These are phyloP conservation scores for Phoxinus dragarum DNA, from an alignment of 2,797 vertebrate species.

Conservation along the genomic window DNA sequence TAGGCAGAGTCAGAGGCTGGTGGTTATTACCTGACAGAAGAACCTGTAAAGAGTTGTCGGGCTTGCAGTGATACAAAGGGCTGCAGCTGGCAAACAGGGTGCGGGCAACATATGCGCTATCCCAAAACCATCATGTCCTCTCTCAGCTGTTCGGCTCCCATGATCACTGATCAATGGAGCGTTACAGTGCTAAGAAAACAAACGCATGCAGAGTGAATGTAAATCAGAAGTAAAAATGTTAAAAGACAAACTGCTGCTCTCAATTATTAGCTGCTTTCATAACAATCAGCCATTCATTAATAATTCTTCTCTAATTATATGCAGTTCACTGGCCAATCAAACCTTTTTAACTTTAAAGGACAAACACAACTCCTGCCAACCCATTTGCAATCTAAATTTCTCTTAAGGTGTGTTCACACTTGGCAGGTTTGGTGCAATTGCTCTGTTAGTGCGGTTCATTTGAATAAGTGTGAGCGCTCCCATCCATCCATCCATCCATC, in stretches of 20 bases:
- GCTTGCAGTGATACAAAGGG: constrained; percentile 57
- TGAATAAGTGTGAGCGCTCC: background rate
- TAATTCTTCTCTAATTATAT: background rate
- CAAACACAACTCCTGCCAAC: background rate
- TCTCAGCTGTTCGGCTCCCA: constrained; percentile 53
- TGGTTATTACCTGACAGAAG: constrained; percentile 64
- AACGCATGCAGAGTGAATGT: constrained; percentile 19
- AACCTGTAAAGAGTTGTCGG: constrained; percentile 63
- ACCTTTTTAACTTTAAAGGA: background rate
- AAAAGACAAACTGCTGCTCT: constrained; percentile 4
- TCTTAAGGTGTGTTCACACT: background rate
- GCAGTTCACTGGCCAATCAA: constrained; percentile 18
- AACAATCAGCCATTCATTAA: background rate
- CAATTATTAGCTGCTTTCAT: background rate
- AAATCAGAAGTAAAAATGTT: constrained; percentile 29
- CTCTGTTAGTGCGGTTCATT: background rate
- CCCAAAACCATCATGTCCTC: constrained; percentile 58
- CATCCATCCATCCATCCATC: background rate
- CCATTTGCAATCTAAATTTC: background rate
- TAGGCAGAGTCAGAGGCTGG: constrained; percentile 60
- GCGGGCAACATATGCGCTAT: constrained; percentile 64
- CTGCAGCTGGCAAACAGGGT: constrained; percentile 64
- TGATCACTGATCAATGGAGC: constrained; percentile 64
- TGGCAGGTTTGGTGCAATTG: background rate
- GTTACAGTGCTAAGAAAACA: constrained; percentile 51